A percentile compares a stretch with the other conserved stretches of the same genome.
Evolutionary conservation across 2,113 vertebrate genomes (phyloP).

Genomic region (Fregata magnificens): DNA sequence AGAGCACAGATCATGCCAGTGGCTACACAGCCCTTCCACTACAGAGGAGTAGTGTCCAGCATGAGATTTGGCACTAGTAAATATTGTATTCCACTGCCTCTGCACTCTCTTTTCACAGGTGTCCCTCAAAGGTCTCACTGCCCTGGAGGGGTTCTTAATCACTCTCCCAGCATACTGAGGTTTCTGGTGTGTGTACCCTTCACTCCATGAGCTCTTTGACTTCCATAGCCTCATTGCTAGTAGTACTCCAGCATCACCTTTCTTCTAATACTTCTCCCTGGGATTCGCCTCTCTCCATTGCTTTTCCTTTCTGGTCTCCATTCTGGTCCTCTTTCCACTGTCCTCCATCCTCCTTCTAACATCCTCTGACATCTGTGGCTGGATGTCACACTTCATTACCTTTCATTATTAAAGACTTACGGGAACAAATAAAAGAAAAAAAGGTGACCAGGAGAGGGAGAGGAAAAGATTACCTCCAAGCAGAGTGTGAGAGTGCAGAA

Average conservation of each 20-base stretch:
- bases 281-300: neutral
- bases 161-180: neutral
- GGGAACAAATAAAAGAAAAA: neutral
- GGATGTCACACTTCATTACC: rapidly evolving
- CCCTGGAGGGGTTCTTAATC: neutral
- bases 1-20: neutral
- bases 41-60: neutral
- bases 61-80: neutral
- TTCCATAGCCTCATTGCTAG: neutral
- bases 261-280: neutral
- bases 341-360: neutral
- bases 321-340: neutral
- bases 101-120: neutral
- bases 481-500: neutral
- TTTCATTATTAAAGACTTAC: neutral
- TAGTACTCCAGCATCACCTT: neutral
- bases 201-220: neutral
- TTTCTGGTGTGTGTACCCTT: neutral
- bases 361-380: neutral
- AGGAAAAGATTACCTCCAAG: neutral
- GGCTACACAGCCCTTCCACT: neutral
- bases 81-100: neutral
- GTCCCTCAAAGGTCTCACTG: neutral
- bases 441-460: neutral
- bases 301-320: neutral